These are phyloP conservation scores for Bombus confusus DNA, from an alignment of 1,140 invertebrate genomes.

Conservation along the genomic window DNA sequence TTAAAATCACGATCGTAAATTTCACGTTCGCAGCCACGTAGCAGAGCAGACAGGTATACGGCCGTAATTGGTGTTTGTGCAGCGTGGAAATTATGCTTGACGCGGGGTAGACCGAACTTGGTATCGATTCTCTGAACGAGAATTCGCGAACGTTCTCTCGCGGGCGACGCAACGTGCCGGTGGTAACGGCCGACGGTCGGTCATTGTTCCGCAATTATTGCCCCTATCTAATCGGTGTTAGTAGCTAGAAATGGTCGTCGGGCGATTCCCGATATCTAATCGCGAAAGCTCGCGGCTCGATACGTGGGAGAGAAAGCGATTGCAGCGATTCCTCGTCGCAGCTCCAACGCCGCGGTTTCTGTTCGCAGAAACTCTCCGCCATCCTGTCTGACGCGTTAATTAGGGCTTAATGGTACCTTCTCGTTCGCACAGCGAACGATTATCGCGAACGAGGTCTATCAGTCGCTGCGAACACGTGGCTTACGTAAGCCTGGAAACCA, in stretches of 20 bases:
- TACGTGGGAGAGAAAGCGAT: conserved; percentile 56
- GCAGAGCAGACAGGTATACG: background rate
- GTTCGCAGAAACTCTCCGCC: background rate
- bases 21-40: background rate
- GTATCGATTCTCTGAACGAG: conserved; percentile 24
- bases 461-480: background rate
- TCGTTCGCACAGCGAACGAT: background rate
- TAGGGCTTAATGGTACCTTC: conserved; percentile 10
- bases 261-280: conserved; percentile 67
- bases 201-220: conserved; percentile 72
- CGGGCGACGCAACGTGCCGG: conserved; percentile 36
- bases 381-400: conserved; percentile 26
- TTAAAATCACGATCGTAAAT: background rate
- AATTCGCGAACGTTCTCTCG: conserved; percentile 46
- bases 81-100: conserved; percentile 35
- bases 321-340: conserved; percentile 45
- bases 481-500: conserved; percentile 19
- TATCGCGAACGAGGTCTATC: background rate
- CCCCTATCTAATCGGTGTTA: conserved; percentile 69
- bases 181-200: conserved; percentile 63
- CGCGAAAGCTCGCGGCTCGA: conserved; percentile 41
- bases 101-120: no score
- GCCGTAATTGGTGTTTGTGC: conserved; percentile 15
- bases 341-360: conserved; percentile 11
- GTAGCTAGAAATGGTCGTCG: conserved; percentile 54